Evolutionary conservation across 2,888 invertebrate genomes (phyloP), one percentile per base, ranked within the genome.

Genomic region (Caenorhabditis sinica): DNA sequence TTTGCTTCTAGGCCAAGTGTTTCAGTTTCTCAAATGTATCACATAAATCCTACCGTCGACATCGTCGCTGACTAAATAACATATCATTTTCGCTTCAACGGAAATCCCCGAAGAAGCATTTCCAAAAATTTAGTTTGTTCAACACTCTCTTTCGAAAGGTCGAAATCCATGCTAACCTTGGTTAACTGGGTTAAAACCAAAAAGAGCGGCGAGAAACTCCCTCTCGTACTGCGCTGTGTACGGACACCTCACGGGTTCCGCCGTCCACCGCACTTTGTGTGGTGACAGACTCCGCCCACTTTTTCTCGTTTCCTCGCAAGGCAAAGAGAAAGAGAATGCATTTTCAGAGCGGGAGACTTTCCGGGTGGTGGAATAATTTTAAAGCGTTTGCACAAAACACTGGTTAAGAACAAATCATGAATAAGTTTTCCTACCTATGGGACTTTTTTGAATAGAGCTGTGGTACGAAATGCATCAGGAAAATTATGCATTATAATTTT

Each of bases 191-290:
- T 61, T 15, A 23, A 40, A 61, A 61, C 40, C 61, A 61, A 61
- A n/a, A n/a, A n/a, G n/a, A 13, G 13, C 8, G 13, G 40, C 40
- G 40, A 40, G 40, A 40, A 13, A 40, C 40, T 40, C 11, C 13
- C 40, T 40, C 40, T 40, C 40, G 13, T 40, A 40, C 40, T 11
- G 9, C 40, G 40, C 11, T 40, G 40, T 40, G 40, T 40, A 40
- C 40, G 13, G 83, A 84, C 83, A 65, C n/a, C 49, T 51, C 65
- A 23, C 83, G 79, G 83, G 74, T 71, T 72, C 60, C 74, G 83
- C 60, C n/a, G 1, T 3, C 25, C 49, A 23, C 49, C 49, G 45
- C 43, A 25, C n/a, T 51, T 58, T 60, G 56, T 23, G 53, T 49
- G 49, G 49, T 5, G n/a, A n/a, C 15, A 49, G 49, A 1, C 49